Evolutionary conservation across 2,797 vertebrate species (phyloP), one percentile per base, ranked within the genome.

Genomic region (Buphagus erythrorhynchus): DNA sequence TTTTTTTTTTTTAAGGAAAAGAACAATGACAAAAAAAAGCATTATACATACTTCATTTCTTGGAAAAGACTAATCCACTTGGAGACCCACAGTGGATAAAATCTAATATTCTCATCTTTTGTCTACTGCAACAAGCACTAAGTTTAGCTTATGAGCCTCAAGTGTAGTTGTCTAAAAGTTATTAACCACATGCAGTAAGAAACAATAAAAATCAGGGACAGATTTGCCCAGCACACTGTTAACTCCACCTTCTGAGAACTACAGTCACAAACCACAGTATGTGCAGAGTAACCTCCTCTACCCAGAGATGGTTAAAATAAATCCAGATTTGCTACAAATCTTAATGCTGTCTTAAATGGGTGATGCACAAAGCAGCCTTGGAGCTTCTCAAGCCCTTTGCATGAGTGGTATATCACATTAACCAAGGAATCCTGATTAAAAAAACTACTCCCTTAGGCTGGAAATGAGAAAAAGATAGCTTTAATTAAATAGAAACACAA

Each of bases 371-470:
- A 78, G 80, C 5, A 36, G 51, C 10, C 57, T 46, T 35, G 28
- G 19, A 88, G 19, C 15, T 45, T 52, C 63, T 46, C 28, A 21
- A 75, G 36, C 11, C 18, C 31, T 58, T 35, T 28, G 28, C n/a
- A 28, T 0, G 1, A 38, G 17, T 18, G 14, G 28, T 9, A 19
- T 17, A 29, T 36, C 25, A 13, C 24, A 25, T 21, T n/a, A 62
- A 31, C 20, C 6, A 9, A 4, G 15, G 43, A 88, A 31, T 21
- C 35, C 57, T 2, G 3, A 28, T 1, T 0, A 2, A 10, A 73
- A 75, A 62, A 58, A 24, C 20, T 69, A 9, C 24, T 77, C 42
- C 25, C 10, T 55, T 14, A 9, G 43, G 26, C 18, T 74, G 16
- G 16, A 76, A 76, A 54, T 18, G 21, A 72, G 20, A 24, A 85